Base-by-base conservation (phyloP, 2,888 invertebrate species). In the Tigriopus californicus region DNA sequence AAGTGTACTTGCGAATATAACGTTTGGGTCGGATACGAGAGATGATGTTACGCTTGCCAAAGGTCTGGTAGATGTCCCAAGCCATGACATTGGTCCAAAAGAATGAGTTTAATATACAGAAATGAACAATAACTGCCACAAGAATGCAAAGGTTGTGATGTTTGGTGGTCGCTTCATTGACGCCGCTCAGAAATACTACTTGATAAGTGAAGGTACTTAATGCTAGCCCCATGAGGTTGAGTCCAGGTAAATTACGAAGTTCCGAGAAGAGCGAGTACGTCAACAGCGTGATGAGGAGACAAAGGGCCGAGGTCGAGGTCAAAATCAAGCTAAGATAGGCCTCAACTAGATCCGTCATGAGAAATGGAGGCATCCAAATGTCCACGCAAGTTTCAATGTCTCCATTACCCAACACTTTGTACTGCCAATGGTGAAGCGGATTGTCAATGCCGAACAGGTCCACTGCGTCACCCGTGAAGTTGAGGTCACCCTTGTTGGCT, bases 61-160 rank as follows among this genome's bases (percentile, higher is more conserved):
- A 72, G 2, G 71, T 71, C 22, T 66, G 61, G 64, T 65, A 71
- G 4, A 72, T 66, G 61, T 72, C 72, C 61, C 66, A 71, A 8
- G 72, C 68, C 67, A 72, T 72, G 2, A 72, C 68, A 62, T 71
- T 72, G 68, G 70, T 71, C 71, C 71, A 72, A 64, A 70, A 70
- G 57, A 71, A 70, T 2, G 69, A 66, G 0, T 68, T 66, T 8
- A 73, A 64, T 57, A 70, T 68, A 15, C 67, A 64, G 62, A 68
- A 73, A 61, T 73, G 73, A 6, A 70, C 63, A 1, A 67, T 33
- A 8, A 69, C 64, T 0, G 70, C 71, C 2, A 69, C 66, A 1
- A 64, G 60, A 5, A 65, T 64, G 62, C 73, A 72, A 1, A 60
- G 18, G 0, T 52, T 25, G 8, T 54, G 60, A 13, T 61, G 24